Base-by-base conservation (phyloP, 2,888 invertebrate species). In the Stenotaenia linearis region DNA sequence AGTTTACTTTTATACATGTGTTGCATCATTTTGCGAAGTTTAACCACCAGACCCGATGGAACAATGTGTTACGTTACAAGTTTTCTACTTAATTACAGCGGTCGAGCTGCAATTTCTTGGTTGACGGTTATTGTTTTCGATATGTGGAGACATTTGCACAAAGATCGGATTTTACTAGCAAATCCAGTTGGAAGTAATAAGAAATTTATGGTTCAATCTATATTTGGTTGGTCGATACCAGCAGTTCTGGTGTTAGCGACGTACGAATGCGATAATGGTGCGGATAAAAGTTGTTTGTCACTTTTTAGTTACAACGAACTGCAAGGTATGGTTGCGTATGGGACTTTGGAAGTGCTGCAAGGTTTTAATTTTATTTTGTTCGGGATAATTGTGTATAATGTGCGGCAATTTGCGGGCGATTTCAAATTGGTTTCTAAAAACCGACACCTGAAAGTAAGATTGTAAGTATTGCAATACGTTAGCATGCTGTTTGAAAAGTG, bases 111-210 rank as follows among this genome's bases (percentile, higher is more conserved):
- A 4, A 9, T 45, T 4, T 45, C 45, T 5, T 45, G 45, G 45
- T 7, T 45, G 45, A 45, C 12, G 4, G 45, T 45, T 12, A 45
- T 45, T 12, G 18, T 45, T 77, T 77, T 56, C 15, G 30, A 77
- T 45, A 15, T 77, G 77, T 50, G 56, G 50, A 25, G 77, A 37
- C 77, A 77, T 25, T 12, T 25, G 77, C 77, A 77, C 77, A 40
- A 77, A 77, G 40, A 56, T 35, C 28, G 77, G 7, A 45, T 77
- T 40, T 40, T 56, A 23, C 28, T 77, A 12, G 37, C 28, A 21
- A 77, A 45, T 35, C 35, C 45, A 25, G 37, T 23, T 0, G 12
- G 18, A 4, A n/a, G n/a, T 15, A n/a, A 18, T 15, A 45, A 5
- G 45, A 45, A 45, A 45, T 45, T 45, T 15, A 4, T 15, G 4